A percentile compares a stretch with the other conserved stretches of the same genome.
Evolutionary conservation across 30 jellyfish, hydroid and myxozoan species (phyloP).

Genomic region (Mastigias papua): DNA sequence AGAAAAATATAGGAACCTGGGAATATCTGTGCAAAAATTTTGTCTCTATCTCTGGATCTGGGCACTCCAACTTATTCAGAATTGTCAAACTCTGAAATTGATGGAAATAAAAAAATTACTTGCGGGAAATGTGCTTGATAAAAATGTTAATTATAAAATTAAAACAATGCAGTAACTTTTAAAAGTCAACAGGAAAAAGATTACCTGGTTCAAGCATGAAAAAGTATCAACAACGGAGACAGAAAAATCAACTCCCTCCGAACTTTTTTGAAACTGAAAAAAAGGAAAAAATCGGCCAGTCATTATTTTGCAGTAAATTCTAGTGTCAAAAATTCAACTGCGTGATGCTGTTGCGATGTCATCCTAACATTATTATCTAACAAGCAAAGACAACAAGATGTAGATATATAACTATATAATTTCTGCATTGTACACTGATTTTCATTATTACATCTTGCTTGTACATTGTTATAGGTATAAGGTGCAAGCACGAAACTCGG

Average conservation of each 20-base stretch:
- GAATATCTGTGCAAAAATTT: constrained; percentile 87
- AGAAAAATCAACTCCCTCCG: constrained; percentile 91
- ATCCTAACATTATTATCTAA: too few species aligned
- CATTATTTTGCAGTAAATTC: too few species aligned
- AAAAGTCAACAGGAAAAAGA: background rate
- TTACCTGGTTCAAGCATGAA: constrained; percentile 88
- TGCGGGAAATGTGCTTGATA: too few species aligned
- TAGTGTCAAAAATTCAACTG: too few species aligned
- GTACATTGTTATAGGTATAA: too few species aligned
- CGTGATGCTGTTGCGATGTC: too few species aligned
- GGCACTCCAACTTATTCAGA: constrained; percentile 90
- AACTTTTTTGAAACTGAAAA: constrained; percentile 91
- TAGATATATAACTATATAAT: too few species aligned
- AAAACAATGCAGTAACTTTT: background rate
- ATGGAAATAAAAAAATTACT: background rate
- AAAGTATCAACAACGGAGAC: constrained; percentile 96
- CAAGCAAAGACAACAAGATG: too few species aligned
- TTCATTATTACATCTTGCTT: too few species aligned
- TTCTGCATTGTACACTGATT: too few species aligned
- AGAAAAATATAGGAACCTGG: constrained; percentile 69
- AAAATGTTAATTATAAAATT: too few species aligned
- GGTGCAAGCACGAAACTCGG: too few species aligned
- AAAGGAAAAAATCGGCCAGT: background rate
- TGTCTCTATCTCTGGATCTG: constrained; percentile 76
- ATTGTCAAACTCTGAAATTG: constrained; percentile 82